A percentile compares a stretch with the other conserved stretches of the same genome.
phyloP scores from a whole-genome alignment of 2,888 invertebrate genomes.

The Lumbricus terrestris region DNA sequence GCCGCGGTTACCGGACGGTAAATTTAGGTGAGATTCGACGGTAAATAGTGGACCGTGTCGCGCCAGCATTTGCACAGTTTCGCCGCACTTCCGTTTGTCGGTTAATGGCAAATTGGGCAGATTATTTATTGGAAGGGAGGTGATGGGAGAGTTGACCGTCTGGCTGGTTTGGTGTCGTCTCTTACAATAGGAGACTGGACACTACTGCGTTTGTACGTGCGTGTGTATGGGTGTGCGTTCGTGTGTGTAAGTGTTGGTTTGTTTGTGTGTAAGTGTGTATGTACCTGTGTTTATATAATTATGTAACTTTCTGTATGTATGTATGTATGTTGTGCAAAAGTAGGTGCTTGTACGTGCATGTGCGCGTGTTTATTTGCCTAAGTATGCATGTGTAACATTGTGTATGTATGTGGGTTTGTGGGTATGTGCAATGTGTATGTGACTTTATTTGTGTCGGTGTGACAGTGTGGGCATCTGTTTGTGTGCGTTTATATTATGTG shows the following conservation, averaged over 20 bases:
- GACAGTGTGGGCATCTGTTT: too few species aligned
- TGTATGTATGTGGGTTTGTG: neutral
- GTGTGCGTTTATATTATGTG: too few species aligned
- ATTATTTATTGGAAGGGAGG: neutral
- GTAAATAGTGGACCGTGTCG: neutral
- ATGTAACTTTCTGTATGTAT: too few species aligned
- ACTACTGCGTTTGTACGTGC: neutral
- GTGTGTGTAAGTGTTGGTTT: too few species aligned
- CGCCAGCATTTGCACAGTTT: neutral
- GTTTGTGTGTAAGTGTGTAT: too few species aligned
- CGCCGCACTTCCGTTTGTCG: neutral
- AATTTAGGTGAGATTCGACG: conserved; percentile 19
- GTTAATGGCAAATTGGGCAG: conserved; percentile 11
- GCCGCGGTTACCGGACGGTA: neutral
- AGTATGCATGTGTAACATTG: neutral
- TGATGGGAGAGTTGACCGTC: neutral
- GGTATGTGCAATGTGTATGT: too few species aligned
- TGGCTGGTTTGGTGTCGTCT: neutral
- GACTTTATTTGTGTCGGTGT: too few species aligned
- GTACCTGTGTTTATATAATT: too few species aligned
- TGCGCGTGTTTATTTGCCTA: neutral
- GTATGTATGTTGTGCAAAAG: too few species aligned
- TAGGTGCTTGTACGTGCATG: neutral
- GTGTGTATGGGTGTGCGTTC: neutral
- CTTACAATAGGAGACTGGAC: neutral